These are phyloP conservation scores for Rhamphomyia laevipes DNA, from an alignment of 2,888 invertebrate species.

Conservation along the genomic window DNA sequence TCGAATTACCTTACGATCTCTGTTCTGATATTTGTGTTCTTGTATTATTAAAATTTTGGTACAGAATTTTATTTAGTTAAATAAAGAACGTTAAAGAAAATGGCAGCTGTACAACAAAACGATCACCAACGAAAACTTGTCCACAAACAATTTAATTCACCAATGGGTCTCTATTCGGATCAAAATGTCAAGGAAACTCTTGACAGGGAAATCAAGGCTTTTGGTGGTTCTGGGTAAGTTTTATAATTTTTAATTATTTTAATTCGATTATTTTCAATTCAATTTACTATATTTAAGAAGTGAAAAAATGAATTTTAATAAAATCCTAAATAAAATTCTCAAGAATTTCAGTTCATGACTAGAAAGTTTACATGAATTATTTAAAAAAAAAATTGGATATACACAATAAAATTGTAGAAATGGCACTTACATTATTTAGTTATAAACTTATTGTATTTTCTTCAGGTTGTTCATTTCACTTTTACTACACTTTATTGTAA, in stretches of 20 bases:
- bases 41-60: background rate
- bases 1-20: no score
- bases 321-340: no score
- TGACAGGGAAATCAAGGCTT: constrained; percentile 61
- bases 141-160: constrained; percentile 83
- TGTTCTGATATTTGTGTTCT: no score
- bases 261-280: background rate
- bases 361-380: constrained; percentile 9
- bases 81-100: constrained; percentile 39
- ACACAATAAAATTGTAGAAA: no score
- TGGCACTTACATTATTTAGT: no score
- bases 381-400: no score
- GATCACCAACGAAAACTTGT: constrained; percentile 54
- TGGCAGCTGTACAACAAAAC: constrained; percentile 54
- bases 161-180: constrained; percentile 73
- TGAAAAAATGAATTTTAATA: no score
- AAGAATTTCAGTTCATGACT: no score
- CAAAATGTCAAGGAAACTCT: constrained; percentile 70
- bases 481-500: no score
- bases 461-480: no score
- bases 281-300: no score
- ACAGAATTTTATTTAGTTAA: constrained; percentile 15
- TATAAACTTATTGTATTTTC: no score
- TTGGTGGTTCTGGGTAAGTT: constrained; percentile 70
- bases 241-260: constrained; percentile 4